A percentile compares a stretch with the other conserved stretches of the same genome.
These are phyloP conservation scores for Cebus imitator DNA, from an alignment of 2,113 vertebrate species.

Conservation along the genomic window DNA sequence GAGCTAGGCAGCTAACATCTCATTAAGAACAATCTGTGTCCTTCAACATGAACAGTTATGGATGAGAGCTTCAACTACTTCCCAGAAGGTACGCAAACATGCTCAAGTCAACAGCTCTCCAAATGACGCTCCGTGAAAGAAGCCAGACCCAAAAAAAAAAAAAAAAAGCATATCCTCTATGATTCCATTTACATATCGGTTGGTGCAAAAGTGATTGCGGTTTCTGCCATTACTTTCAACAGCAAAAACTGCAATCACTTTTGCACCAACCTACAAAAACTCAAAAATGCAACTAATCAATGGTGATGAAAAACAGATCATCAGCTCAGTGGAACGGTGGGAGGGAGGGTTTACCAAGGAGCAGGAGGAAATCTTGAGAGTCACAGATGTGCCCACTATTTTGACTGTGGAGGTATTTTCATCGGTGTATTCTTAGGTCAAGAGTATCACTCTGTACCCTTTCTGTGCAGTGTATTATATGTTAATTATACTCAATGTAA, in stretches of 20 bases:
- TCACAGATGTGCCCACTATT: not conserved
- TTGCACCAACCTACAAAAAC: not conserved
- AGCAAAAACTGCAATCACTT: too few species aligned
- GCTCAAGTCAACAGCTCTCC: not conserved
- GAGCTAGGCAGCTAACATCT: not conserved
- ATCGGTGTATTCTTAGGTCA: accelerated
- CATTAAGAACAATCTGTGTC: not conserved
- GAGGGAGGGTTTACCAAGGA: not conserved
- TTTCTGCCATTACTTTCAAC: too few species aligned
- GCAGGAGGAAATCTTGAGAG: not conserved
- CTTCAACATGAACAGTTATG: not conserved
- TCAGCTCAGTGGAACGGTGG: too few species aligned
- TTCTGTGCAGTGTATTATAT: accelerated
- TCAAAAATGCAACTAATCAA: not conserved
- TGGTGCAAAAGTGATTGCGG: too few species aligned
- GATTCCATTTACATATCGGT: not conserved
- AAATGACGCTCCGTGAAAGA: not conserved
- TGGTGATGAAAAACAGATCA: not conserved
- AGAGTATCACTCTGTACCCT: not conserved
- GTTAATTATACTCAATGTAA: not conserved
- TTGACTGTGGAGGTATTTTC: not conserved
- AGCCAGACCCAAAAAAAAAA: not conserved
- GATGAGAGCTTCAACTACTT: not conserved
- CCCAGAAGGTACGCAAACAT: not conserved
- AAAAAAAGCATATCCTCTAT: accelerated